Percentiles rank a stretch among this genome's conserved stretches.
These are phyloP conservation scores for Phyllotis vaccarum DNA, from an alignment of 2,797 vertebrate genomes.

Conservation along the genomic window DNA sequence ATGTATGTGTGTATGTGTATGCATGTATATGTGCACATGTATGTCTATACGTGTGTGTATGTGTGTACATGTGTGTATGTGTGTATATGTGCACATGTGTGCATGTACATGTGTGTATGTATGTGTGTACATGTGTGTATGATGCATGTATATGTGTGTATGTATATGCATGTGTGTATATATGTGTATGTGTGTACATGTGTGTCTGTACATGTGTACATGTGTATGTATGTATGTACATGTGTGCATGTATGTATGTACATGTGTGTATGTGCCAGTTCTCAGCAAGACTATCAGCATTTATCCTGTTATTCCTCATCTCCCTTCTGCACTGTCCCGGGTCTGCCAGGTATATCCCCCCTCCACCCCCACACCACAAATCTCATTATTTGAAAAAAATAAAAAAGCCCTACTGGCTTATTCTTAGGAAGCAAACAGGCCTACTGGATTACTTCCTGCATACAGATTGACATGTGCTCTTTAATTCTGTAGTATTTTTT, in stretches of 20 bases:
- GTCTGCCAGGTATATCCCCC: background rate
- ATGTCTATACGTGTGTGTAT: too few relatives aligned
- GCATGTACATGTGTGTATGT: accelerated
- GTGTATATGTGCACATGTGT: too few relatives aligned
- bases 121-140: too few relatives aligned
- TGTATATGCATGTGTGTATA: too few relatives aligned
- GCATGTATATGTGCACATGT: too few relatives aligned
- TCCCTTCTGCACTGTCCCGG: background rate
- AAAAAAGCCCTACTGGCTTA: background rate
- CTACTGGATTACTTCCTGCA: background rate
- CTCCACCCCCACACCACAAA: background rate
- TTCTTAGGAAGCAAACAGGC: conserved; percentile 24
- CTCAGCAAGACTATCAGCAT: background rate
- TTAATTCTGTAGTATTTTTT: background rate
- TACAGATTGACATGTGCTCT: background rate
- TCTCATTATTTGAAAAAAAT: background rate
- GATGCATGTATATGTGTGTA: accelerated
- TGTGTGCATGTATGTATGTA: background rate
- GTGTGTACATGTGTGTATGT: too few relatives aligned
- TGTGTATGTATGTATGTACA: background rate
- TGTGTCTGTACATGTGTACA: background rate
- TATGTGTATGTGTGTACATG: accelerated
- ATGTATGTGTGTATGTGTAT: too few relatives aligned
- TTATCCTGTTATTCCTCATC: background rate
- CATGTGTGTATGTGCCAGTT: background rate